Evolutionary conservation across 2,797 vertebrate species (phyloP).

Genomic region (Sitta carolinensis): DNA sequence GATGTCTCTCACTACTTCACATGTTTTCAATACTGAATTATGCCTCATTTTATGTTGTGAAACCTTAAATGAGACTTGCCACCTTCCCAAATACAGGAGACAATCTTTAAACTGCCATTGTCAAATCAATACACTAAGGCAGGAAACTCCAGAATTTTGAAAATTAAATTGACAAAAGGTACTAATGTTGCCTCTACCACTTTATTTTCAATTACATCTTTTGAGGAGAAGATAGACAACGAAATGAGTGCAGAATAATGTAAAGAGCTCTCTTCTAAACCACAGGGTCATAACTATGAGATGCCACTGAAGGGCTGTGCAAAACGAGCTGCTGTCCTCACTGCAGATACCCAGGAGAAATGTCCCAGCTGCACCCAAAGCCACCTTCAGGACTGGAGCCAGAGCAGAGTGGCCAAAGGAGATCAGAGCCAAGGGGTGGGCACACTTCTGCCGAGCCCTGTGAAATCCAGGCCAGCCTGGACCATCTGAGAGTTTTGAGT

Average conservation of each 20-base stretch:
- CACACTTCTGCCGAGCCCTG: not conserved
- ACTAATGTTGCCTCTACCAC: not conserved
- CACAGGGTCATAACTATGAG: accelerated
- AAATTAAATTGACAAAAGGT: slow-evolving; percentile 9
- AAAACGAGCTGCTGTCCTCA: not conserved
- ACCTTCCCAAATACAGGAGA: slow-evolving; percentile 65
- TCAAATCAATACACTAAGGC: not conserved
- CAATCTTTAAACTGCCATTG: not conserved
- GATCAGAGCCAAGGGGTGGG: not conserved
- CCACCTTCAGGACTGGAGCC: not conserved
- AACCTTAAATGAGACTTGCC: slow-evolving; percentile 71
- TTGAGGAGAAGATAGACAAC: not conserved
- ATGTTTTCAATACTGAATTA: slow-evolving; percentile 47
- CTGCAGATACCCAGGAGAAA: not conserved
- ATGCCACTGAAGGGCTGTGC: not conserved
- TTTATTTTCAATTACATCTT: slow-evolving; percentile 2
- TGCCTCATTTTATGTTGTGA: slow-evolving; percentile 55
- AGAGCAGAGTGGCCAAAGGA: not conserved
- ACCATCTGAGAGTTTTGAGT: not conserved
- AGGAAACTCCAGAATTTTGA: not conserved
- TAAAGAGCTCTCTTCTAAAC: not conserved
- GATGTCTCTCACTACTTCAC: slow-evolving; percentile 58
- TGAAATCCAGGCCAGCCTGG: not conserved
- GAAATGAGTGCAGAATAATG: not conserved
- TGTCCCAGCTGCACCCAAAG: not conserved